Evolutionary conservation across 2,113 vertebrate genomes (phyloP), one percentile per base, ranked within the genome.

Genomic region (Synodontis membranacea): DNA sequence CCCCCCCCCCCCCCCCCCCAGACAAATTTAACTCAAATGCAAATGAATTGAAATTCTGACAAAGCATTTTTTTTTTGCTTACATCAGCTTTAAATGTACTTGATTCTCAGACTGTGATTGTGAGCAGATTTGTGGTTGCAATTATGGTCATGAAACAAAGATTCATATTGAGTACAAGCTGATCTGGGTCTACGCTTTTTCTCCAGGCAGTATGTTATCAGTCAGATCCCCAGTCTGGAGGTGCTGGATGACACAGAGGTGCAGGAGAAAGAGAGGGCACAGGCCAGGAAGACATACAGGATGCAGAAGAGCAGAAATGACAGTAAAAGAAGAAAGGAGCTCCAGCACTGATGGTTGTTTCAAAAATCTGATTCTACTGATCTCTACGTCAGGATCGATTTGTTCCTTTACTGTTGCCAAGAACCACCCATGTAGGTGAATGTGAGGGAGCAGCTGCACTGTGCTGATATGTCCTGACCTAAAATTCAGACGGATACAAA

Each of bases 231-330:
- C 2, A 75, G 92, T 64, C 91, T 95, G 86, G 92, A 94, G 88
- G 93, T 95, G 2, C 91, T 96, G 89, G 95, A 96, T 17, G 95
- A 96, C 92, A 95, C 94, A 0, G 93, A 94, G 88, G 94, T 96
- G 37, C 87, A 93, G 88, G 90, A 92, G 44, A 89, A 93, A 81
- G 95, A 96, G 88, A 84, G 93, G 58, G 74, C 48, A 44, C 92
- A 93, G 85, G 95, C 95, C 21, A 88, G 90, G 42, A 94, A 92
- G 80, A 94, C 92, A 21, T 96, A 96, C 91, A 0, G 89, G 72
- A 90, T 93, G 44, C 94, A 94, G 83, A 91, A 90, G 80, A 89
- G 83, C 79, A 79, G 44, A 8, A 89, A 91, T 37, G 78, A 88
- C 85, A 87, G 86, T 81, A 92, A 90, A 7, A 93, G 81, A 84